Conservation (phyloP, 2,113 vertebrate genomes). For the Callionymus lyra region DNA sequence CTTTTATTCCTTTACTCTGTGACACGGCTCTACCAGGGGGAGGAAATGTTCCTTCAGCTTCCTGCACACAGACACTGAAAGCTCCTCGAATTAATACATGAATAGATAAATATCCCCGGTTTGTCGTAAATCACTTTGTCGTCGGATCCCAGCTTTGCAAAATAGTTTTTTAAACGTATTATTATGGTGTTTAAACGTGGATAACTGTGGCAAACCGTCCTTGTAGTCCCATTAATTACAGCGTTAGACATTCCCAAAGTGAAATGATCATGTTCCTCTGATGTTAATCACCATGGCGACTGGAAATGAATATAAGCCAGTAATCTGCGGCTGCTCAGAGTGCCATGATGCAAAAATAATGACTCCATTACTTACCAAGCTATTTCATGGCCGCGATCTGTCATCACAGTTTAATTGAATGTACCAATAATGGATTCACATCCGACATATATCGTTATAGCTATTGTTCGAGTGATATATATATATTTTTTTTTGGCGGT, state of each 20-base stretch:
- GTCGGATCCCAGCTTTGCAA: too few relatives aligned
- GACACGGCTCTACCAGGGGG: slow-evolving; percentile 2
- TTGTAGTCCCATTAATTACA: slow-evolving; percentile 34
- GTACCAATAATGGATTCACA: slow-evolving; percentile 22
- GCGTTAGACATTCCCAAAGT: slow-evolving; percentile 16
- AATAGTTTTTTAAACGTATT: slow-evolving; percentile 15
- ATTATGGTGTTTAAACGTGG: slow-evolving; percentile 12
- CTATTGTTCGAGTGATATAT: too few relatives aligned
- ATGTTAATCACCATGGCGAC: slow-evolving; percentile 29
- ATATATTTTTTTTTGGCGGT: too few relatives aligned
- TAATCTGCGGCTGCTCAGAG: slow-evolving; percentile 12
- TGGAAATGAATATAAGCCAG: slow-evolving; percentile 12
- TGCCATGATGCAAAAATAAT: slow-evolving; percentile 32
- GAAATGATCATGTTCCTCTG: slow-evolving; percentile 24
- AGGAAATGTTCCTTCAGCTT: slow-evolving; percentile 4
- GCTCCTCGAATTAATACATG: not conserved
- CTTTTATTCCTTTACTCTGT: slow-evolving; percentile 8
- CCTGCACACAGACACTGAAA: slow-evolving; percentile 10
- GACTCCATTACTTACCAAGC: slow-evolving; percentile 32
- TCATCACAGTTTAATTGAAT: slow-evolving; percentile 24
- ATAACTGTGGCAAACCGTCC: slow-evolving; percentile 18
- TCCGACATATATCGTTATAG: not conserved
- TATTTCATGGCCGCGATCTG: not conserved
- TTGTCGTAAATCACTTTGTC: too few relatives aligned
- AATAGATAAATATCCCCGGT: too few relatives aligned